phyloP scores from a whole-genome alignment of 2,797 vertebrate genomes.

The Pachyuromys duprasi region DNA sequence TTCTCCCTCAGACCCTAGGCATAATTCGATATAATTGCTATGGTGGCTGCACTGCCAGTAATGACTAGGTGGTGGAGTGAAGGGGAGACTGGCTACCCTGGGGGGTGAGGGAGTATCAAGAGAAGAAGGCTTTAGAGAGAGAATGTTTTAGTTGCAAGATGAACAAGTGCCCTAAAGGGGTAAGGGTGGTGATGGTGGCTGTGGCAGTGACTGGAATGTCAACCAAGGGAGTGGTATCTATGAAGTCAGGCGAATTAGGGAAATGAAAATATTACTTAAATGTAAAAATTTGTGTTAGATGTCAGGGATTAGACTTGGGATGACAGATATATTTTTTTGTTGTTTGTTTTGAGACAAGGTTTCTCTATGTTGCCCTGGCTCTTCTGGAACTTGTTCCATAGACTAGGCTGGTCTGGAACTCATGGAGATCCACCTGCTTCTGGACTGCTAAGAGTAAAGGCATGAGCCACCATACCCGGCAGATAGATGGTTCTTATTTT shows the following conservation, averaged over 20 bases:
- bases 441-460: not conserved
- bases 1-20: not conserved
- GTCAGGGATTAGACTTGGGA: not conserved
- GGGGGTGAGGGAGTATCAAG: not conserved
- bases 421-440: not conserved
- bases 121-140: not conserved
- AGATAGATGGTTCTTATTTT: not conserved
- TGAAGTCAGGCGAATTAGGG: not conserved
- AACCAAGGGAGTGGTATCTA: not conserved
- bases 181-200: not conserved
- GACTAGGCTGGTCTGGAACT: not conserved
- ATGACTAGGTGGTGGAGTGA: not conserved
- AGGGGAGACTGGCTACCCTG: not conserved
- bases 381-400: not conserved
- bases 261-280: slow-evolving; percentile 22
- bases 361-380: not conserved
- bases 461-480: not conserved
- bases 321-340: not conserved
- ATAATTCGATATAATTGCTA: not conserved
- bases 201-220: not conserved
- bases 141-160: slow-evolving; percentile 28
- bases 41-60: not conserved
- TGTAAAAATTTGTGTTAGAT: slow-evolving; percentile 11
- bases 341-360: not conserved
- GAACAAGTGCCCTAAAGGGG: not conserved